Evolutionary conservation across 2,113 vertebrate genomes (phyloP), one percentile per base, ranked within the genome.

Genomic region (Heloderma charlesbogerti): DNA sequence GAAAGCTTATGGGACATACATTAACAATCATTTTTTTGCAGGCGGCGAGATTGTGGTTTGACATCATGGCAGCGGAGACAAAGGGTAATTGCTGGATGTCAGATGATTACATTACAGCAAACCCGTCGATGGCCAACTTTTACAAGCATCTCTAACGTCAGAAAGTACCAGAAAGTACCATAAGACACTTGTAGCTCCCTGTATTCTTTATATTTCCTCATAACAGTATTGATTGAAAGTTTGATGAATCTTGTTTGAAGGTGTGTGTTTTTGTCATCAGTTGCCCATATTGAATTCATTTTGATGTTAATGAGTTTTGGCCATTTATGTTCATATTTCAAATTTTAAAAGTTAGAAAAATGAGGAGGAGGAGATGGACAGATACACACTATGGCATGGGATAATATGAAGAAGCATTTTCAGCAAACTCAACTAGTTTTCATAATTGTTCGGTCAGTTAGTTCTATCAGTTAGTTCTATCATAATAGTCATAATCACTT

Each of bases 41-140:
- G 66, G 75, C 18, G 29, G 48, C 57, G n/a, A 57, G 66, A 90
- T 54, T 43, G n/a, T 54, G 16, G 48, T 34, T 67, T 90, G 63
- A 79, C 74, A 71, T 43, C 10, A 60, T 25, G 72, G 18, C 25
- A 51, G 27, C 4, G 45, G 63, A 91, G 86, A 93, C 27, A 3
- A 84, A 91, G 48, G 90, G 6, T 86, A 77, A 87, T 92, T 86
- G 40, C 40, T 45, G 51, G 81, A 29, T 87, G 92, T 93, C 48
- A 77, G 31, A 25, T 90, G 83, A 1, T 81, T 54, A 9, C 27
- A 1, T 20, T 57, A 45, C 51, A 31, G 51, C 51, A 22, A 82
- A 48, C 45, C 34, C 48, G 43, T 77, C 20, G n/a, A 37, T 40
- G 18, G 45, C 43, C 34, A 37, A 81, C 77, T 88, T 78, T 40